Conservation (phyloP, 2,797 vertebrate species). For the Falco naumanni region DNA sequence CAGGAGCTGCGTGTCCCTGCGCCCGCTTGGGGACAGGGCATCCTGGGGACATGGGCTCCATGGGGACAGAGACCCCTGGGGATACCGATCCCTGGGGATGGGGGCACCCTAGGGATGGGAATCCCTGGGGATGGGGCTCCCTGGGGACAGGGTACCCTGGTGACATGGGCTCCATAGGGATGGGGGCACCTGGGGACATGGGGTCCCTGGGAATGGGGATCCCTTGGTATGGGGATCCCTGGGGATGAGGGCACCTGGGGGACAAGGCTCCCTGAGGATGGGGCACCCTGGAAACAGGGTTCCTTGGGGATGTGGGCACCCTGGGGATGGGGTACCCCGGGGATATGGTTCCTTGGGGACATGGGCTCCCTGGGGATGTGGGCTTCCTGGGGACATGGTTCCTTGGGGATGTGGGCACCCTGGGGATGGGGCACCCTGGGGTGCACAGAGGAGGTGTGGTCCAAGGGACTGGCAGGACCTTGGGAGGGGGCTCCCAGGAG, state of each 20-base stretch:
- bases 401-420: no score
- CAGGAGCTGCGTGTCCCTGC: fast-evolving
- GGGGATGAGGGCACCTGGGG: not conserved
- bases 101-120: no score
- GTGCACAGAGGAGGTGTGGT: not conserved
- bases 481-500: not conserved
- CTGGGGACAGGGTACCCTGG: not conserved
- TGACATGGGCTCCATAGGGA: not conserved
- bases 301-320: not conserved
- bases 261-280: fast-evolving
- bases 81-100: not conserved
- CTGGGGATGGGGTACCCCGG: not conserved
- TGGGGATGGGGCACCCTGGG: not conserved
- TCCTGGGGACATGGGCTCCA: not conserved
- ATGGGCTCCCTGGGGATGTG: fast-evolving
- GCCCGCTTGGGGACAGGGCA: fast-evolving
- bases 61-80: no score
- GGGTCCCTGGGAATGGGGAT: not conserved
- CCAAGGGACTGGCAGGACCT: not conserved
- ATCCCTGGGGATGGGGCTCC: not conserved
- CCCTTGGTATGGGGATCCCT: not conserved
- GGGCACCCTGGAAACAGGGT: no score
- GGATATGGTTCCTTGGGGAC: not conserved
- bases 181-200: not conserved
- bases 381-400: not conserved